phyloP scores from a whole-genome alignment of 2,888 invertebrate species.

The Megastigmus dorsalis region DNA sequence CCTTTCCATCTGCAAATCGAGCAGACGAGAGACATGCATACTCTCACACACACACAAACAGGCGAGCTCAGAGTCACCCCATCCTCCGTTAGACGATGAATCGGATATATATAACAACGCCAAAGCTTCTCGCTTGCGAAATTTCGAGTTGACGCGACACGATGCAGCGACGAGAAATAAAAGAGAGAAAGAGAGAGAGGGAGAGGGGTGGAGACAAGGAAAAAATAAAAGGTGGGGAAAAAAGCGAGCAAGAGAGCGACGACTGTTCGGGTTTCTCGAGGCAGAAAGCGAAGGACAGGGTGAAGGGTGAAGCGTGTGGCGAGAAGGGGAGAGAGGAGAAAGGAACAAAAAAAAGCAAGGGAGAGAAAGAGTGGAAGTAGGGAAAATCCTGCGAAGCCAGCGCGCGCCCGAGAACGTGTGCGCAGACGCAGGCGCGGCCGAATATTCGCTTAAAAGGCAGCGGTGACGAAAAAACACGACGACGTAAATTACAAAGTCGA shows the following conservation, averaged over 20 bases:
- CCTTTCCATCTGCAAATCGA: slow-evolving; percentile 7
- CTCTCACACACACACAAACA: background rate
- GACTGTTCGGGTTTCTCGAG: background rate
- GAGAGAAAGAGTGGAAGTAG: slow-evolving; percentile 17
- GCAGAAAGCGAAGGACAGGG: background rate
- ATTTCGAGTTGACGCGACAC: slow-evolving; percentile 24
- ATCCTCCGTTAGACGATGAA: background rate
- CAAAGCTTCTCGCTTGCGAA: slow-evolving; percentile 4
- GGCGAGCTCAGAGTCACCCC: background rate
- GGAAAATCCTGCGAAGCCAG: slow-evolving; percentile 1
- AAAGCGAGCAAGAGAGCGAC: background rate
- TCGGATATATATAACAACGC: background rate
- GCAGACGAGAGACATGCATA: background rate
- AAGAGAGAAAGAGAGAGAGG: too few relatives aligned
- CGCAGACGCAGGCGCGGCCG: background rate
- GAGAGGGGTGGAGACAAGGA: too few relatives aligned
- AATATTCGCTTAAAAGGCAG: slow-evolving; percentile 28
- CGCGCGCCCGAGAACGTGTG: background rate
- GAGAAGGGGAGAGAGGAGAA: background rate
- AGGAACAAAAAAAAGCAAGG: background rate
- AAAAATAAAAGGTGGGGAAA: background rate
- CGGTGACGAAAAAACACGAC: slow-evolving; percentile 47
- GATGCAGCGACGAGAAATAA: background rate
- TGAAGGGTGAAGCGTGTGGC: background rate
- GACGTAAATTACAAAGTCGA: slow-evolving; percentile 62